Conservation (phyloP, 2,888 invertebrate genomes). For the Megalurothrips usitatus region DNA sequence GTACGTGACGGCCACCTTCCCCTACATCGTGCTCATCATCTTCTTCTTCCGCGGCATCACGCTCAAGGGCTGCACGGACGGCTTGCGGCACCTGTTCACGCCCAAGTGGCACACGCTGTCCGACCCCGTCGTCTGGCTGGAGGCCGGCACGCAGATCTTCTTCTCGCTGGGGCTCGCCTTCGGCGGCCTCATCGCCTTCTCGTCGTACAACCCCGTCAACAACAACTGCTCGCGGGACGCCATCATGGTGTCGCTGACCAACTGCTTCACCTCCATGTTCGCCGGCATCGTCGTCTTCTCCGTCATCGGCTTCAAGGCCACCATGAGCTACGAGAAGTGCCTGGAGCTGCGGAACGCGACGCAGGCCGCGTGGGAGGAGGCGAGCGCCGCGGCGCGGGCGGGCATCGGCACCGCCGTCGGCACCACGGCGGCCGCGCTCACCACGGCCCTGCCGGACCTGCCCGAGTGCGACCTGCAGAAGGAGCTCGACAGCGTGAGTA, state of each 20-base stretch:
- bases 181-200: conserved; percentile 92
- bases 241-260: conserved; percentile 84
- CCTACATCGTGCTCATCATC: conserved; percentile 89
- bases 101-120: conserved; percentile 87
- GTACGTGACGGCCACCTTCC: conserved; percentile 94
- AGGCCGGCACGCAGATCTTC: conserved; percentile 96
- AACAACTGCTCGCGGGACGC: conserved; percentile 95
- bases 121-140: conserved; percentile 95
- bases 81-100: conserved; percentile 81
- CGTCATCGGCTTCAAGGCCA: conserved; percentile 72
- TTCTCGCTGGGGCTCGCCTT: conserved; percentile 94
- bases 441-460: conserved; percentile 55
- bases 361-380: conserved; percentile 41
- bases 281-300: conserved; percentile 95
- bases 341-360: conserved; percentile 60
- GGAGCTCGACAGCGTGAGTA: conserved; percentile 81
- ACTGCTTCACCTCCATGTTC: conserved; percentile 93
- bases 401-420: neutral
- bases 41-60: conserved; percentile 95
- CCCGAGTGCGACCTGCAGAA: conserved; percentile 78
- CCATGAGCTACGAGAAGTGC: conserved; percentile 75
- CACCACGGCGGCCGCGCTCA: conserved; percentile 26
- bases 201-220: conserved; percentile 93
- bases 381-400: conserved; percentile 13
- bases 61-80: conserved; percentile 80